Percentiles rank a stretch among this genome's conserved stretches.
phyloP scores from a whole-genome alignment of 2,888 invertebrate genomes.

The Melolontha melolontha region DNA sequence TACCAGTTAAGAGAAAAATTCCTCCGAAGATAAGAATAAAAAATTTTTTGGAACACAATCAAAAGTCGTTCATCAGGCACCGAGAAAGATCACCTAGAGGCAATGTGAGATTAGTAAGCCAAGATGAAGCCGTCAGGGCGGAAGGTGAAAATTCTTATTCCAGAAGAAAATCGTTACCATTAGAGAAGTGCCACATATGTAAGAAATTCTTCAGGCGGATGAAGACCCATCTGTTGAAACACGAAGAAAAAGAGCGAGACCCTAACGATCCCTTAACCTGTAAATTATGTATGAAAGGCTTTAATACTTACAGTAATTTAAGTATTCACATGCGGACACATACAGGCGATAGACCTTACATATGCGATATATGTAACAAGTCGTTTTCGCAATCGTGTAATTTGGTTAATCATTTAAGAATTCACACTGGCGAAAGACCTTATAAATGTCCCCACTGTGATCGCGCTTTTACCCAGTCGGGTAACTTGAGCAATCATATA shows the following conservation, averaged over 20 bases:
- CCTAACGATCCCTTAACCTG: constrained; percentile 57
- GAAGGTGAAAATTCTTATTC: constrained; percentile 56
- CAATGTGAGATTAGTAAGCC: constrained; percentile 57
- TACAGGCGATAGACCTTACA: constrained; percentile 61
- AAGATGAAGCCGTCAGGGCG: constrained; percentile 55
- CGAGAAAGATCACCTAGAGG: constrained; percentile 51
- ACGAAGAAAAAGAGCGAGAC: constrained; percentile 56
- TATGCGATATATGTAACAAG: constrained; percentile 62
- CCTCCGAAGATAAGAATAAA: constrained; percentile 15
- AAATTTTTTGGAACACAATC: constrained; percentile 14
- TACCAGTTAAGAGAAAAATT: constrained; percentile 44
- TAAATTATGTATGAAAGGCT: constrained; percentile 57
- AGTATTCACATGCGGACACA: constrained; percentile 63
- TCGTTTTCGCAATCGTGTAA: constrained; percentile 64
- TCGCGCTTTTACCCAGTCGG: constrained; percentile 64
- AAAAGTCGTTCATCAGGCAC: neutral
- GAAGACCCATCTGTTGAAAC: constrained; percentile 66
- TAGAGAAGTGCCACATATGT: constrained; percentile 64
- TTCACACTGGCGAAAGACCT: constrained; percentile 63
- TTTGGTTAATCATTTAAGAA: constrained; percentile 63
- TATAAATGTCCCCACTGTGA: constrained; percentile 65
- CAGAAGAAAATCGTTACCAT: constrained; percentile 60
- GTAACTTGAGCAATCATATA: constrained; percentile 63
- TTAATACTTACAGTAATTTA: constrained; percentile 61
- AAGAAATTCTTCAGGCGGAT: constrained; percentile 63